phyloP scores from a whole-genome alignment of 2,888 invertebrate species.

The Standfussiana lucernea region DNA sequence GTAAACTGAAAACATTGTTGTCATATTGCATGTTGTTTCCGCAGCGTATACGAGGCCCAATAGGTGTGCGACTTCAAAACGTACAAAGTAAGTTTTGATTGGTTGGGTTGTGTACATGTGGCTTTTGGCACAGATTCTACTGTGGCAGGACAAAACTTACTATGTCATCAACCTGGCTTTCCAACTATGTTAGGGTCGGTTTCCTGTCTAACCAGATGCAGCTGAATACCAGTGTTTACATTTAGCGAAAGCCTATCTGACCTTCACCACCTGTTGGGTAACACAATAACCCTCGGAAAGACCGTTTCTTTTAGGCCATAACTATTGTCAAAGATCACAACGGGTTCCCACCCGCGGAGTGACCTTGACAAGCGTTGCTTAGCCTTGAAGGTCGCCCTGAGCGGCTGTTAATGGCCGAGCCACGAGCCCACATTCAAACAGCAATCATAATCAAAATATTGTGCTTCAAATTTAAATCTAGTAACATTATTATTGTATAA shows the following conservation, averaged over 20 bases:
- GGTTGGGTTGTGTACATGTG: neutral
- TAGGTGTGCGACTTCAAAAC: conserved; percentile 4
- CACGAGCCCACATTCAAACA: neutral
- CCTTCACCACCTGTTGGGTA: neutral
- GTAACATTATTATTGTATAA: neutral
- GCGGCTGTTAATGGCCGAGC: neutral
- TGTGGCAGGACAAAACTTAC: neutral
- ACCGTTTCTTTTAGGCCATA: neutral
- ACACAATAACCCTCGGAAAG: neutral
- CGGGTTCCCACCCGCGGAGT: neutral
- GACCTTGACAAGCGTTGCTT: neutral
- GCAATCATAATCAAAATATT: neutral
- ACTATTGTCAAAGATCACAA: neutral
- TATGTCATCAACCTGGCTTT: neutral
- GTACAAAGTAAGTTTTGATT: conserved; percentile 36
- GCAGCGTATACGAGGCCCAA: neutral
- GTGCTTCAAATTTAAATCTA: neutral
- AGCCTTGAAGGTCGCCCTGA: neutral
- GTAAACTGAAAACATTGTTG: conserved; percentile 9
- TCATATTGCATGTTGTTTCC: neutral
- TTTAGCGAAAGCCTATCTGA: neutral
- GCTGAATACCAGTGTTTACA: neutral
- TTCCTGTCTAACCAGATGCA: neutral
- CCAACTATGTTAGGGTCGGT: neutral
- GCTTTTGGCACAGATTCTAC: neutral